phyloP scores from a whole-genome alignment of 2,113 vertebrate genomes.

The Anthoscopus minutus region DNA sequence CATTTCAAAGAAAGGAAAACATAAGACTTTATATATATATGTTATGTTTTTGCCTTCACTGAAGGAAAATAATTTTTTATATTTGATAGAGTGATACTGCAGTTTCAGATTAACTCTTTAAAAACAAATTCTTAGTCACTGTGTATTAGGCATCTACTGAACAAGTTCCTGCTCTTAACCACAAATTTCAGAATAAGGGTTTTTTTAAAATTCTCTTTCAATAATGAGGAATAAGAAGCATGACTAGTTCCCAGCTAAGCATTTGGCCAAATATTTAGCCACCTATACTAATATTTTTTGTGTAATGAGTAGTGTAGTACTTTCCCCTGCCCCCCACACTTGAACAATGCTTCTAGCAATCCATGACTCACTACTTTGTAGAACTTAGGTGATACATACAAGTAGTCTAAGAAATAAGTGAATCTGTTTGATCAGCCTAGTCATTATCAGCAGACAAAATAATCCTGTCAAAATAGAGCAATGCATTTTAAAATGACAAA shows the following conservation, averaged over 20 bases:
- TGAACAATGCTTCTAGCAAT: not conserved
- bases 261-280: not conserved
- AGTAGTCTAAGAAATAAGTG: not conserved
- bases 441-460: not conserved
- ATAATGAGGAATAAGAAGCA: not conserved
- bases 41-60: not conserved
- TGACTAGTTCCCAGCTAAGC: not conserved
- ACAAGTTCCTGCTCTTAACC: not conserved
- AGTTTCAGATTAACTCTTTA: not conserved
- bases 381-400: not conserved
- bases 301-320: not conserved
- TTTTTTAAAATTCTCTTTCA: not conserved
- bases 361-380: not conserved
- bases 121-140: not conserved
- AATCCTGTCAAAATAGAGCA: not conserved
- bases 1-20: not conserved
- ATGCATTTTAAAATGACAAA: not conserved
- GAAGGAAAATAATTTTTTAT: not conserved
- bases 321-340: not conserved
- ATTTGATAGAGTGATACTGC: not conserved
- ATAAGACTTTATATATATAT: not conserved
- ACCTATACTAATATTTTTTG: not conserved
- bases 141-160: not conserved
- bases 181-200: not conserved
- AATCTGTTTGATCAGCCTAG: not conserved